A percentile compares a stretch with the other conserved stretches of the same genome.
phyloP scores from a whole-genome alignment of 23 tunicate genomes.

The Corella eumyota region DNA sequence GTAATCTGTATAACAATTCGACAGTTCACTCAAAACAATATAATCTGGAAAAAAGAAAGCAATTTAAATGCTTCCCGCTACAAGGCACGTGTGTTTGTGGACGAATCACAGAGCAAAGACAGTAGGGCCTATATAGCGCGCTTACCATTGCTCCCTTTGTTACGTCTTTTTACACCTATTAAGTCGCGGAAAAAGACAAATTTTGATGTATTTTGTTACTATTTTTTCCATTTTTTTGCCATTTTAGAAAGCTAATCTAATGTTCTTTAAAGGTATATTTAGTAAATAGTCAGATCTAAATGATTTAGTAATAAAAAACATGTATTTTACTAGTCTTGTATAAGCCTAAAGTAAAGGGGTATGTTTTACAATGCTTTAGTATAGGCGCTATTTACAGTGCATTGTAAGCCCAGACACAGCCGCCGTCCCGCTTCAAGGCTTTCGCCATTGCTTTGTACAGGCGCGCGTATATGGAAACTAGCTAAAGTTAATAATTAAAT shows the following conservation, averaged over 20 bases:
- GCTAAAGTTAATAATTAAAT: neutral
- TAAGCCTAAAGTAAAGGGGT: constrained; percentile 4
- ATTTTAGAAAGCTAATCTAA: neutral
- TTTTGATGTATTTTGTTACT: constrained; percentile 13
- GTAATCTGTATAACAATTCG: too few relatives aligned
- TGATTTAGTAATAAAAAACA: neutral
- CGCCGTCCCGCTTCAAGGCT: constrained; percentile 19
- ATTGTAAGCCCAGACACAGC: constrained; percentile 5
- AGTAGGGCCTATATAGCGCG: constrained; percentile 37
- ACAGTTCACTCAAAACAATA: too few relatives aligned
- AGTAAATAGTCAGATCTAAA: too few relatives aligned
- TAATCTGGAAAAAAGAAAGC: neutral
- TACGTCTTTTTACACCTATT: constrained; percentile 63
- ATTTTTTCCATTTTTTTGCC: constrained; percentile 1
- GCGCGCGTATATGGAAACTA: neutral
- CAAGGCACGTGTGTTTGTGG: constrained; percentile 50
- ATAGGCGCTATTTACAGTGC: constrained; percentile 47
- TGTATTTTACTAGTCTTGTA: neutral
- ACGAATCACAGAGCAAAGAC: constrained; percentile 56
- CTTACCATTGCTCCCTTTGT: constrained; percentile 51
- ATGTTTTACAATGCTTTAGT: constrained; percentile 15
- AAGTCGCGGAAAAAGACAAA: constrained; percentile 44
- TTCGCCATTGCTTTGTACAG: constrained; percentile 15
- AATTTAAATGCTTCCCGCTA: constrained; percentile 78
- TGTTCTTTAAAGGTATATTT: neutral